These are phyloP conservation scores for Bubo bubo DNA, from an alignment of 2,113 vertebrate genomes.

Conservation along the genomic window DNA sequence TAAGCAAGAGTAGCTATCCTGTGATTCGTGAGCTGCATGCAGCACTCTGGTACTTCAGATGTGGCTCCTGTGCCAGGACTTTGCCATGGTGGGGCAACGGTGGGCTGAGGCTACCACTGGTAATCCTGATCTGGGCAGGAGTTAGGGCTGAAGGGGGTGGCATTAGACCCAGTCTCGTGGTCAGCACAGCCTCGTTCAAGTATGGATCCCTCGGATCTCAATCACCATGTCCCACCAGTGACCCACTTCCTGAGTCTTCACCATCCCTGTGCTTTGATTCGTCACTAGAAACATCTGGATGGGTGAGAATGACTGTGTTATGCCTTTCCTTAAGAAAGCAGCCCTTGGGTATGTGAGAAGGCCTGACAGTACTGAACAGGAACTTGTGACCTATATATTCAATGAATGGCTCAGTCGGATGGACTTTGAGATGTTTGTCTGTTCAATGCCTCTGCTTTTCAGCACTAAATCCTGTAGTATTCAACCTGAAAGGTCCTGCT, in stretches of 20 bases:
- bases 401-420: neutral
- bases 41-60: rapidly evolving
- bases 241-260: neutral
- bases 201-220: neutral
- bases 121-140: neutral
- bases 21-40: neutral
- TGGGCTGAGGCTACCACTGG: neutral
- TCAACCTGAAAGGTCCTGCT: constrained; percentile 37
- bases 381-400: neutral
- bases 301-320: neutral
- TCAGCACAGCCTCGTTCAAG: neutral
- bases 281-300: neutral
- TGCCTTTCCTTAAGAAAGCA: neutral
- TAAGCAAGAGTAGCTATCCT: neutral
- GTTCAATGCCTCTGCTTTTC: neutral
- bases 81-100: rapidly evolving
- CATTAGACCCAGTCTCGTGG: rapidly evolving
- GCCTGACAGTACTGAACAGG: neutral
- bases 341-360: rapidly evolving
- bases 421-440: neutral
- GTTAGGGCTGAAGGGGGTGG: neutral
- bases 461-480: constrained; percentile 32
- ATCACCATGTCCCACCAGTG: rapidly evolving
- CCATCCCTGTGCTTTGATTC: neutral
- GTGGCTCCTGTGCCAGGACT: neutral